Evolutionary conservation across 2,797 vertebrate species (phyloP).

Genomic region (Hypotaenidia philippensis): DNA sequence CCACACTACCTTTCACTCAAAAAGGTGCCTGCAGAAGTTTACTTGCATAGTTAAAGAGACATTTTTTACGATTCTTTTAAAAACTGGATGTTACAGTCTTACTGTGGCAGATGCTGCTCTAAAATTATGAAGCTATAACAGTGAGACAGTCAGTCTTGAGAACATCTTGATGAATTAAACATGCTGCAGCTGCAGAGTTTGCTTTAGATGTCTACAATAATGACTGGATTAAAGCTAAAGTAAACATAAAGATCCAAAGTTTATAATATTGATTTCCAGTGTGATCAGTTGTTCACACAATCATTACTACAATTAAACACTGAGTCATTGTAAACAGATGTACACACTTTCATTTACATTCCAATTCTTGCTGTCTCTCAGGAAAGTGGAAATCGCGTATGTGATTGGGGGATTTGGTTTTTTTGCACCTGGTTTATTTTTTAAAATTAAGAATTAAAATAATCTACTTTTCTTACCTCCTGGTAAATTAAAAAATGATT

Average conservation of each 20-base stretch:
- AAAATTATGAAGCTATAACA: constrained; percentile 68
- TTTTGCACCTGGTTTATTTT: constrained; percentile 46
- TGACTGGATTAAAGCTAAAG: constrained; percentile 66
- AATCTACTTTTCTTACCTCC: constrained; percentile 25
- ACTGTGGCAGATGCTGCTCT: constrained; percentile 71
- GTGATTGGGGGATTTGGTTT: constrained; percentile 29
- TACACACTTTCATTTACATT: constrained; percentile 22
- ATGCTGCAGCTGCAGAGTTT: constrained; percentile 75
- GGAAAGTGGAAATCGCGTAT: constrained; percentile 18
- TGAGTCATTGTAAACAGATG: constrained; percentile 59
- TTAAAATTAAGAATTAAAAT: constrained; percentile 37
- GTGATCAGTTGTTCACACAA: constrained; percentile 38
- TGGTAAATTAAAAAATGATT: neutral
- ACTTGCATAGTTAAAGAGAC: constrained; percentile 36
- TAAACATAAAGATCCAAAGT: constrained; percentile 67
- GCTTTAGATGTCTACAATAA: constrained; percentile 72
- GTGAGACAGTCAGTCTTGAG: constrained; percentile 59
- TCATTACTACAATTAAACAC: constrained; percentile 61
- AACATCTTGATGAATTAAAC: constrained; percentile 78
- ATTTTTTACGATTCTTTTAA: constrained; percentile 56
- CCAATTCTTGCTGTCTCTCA: neutral
- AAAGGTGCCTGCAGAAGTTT: constrained; percentile 35
- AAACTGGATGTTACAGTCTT: constrained; percentile 46
- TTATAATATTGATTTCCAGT: constrained; percentile 71
- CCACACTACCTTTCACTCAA: neutral